These are phyloP conservation scores for Spisula solida DNA, from an alignment of 2,888 invertebrate species.

Conservation along the genomic window DNA sequence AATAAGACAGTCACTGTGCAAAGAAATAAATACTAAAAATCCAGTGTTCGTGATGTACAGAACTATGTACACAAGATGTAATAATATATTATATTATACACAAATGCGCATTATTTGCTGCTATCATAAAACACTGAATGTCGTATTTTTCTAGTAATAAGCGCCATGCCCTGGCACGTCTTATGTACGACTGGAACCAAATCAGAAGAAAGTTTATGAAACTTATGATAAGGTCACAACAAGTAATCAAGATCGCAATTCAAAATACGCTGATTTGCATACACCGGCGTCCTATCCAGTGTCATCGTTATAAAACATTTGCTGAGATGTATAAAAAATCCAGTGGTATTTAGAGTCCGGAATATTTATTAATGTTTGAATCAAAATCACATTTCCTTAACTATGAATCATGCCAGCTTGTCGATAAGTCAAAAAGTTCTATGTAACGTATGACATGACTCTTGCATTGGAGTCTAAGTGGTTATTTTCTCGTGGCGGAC, in stretches of 20 bases:
- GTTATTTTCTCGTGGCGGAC: background rate
- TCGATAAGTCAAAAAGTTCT: background rate
- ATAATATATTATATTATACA: background rate
- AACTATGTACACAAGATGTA: too few species aligned
- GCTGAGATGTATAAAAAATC: constrained; percentile 20
- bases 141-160: background rate
- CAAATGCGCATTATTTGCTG: background rate
- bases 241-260: background rate
- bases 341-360: background rate
- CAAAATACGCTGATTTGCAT: constrained; percentile 18
- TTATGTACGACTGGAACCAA: background rate
- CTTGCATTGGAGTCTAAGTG: background rate
- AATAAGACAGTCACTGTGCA: too few species aligned
- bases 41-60: too few species aligned
- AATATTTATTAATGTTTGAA: constrained; percentile 20
- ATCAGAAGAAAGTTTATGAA: background rate
- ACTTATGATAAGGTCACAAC: constrained; percentile 13
- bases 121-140: background rate
- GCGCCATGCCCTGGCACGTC: background rate
- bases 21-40: too few species aligned
- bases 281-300: background rate
- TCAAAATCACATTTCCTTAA: constrained; percentile 15
- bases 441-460: background rate
- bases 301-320: constrained; percentile 4
- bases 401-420: background rate